Conservation (phyloP, 2,113 vertebrate genomes). For the Hassar affinis region DNA sequence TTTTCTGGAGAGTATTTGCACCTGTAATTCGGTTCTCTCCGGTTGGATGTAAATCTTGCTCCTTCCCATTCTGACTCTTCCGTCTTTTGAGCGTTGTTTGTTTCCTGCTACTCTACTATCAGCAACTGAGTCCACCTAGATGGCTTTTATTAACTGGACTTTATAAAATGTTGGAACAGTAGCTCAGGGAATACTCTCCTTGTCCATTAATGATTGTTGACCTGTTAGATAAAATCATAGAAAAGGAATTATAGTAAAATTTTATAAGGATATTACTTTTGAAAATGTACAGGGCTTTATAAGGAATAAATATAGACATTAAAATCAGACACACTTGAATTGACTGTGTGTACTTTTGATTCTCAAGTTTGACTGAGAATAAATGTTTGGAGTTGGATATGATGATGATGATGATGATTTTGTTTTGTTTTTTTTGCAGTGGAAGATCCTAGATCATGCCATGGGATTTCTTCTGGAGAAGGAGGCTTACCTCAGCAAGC, state of each 20-base stretch:
- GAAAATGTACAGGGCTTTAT: not conserved
- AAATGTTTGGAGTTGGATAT: not conserved
- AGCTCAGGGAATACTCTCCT: too few relatives aligned
- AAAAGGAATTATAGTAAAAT: not conserved
- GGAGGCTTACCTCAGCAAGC: slow-evolving; percentile 72
- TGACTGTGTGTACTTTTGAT: not conserved
- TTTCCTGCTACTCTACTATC: too few relatives aligned
- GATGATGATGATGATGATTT: not conserved
- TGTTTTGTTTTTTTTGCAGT: slow-evolving; percentile 60
- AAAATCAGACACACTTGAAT: not conserved
- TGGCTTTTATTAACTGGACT: too few relatives aligned
- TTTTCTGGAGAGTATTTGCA: too few relatives aligned
- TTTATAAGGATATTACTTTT: not conserved
- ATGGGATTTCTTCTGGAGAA: slow-evolving; percentile 75
- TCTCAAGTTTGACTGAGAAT: not conserved
- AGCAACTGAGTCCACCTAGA: too few relatives aligned
- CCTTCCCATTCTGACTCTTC: too few relatives aligned
- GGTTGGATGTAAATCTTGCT: too few relatives aligned
- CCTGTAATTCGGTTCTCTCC: too few relatives aligned
- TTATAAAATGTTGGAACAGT: too few relatives aligned
- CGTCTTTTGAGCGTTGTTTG: too few relatives aligned
- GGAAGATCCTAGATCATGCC: slow-evolving; percentile 77
- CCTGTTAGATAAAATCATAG: not conserved
- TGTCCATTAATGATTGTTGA: too few relatives aligned
- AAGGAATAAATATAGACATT: not conserved